Percentiles rank a stretch among this genome's conserved stretches.
These are phyloP conservation scores for Alethe castanea DNA, from an alignment of 2,113 vertebrate genomes.

Conservation along the genomic window DNA sequence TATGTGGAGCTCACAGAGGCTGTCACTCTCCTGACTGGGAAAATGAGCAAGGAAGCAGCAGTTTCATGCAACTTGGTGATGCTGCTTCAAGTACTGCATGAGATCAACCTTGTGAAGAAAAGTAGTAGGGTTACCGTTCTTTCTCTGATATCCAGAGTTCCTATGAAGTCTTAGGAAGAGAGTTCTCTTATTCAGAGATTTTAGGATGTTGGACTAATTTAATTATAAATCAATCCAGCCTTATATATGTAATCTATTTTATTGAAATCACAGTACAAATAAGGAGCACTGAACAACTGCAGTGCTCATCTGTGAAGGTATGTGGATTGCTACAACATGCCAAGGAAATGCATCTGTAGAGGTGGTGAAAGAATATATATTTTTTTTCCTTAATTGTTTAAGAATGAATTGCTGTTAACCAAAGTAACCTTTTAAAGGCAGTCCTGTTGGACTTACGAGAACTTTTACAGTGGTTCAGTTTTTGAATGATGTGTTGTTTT, in stretches of 20 bases:
- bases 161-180: not conserved
- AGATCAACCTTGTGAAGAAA: not conserved
- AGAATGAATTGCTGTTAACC: slow-evolving; percentile 71
- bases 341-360: slow-evolving; percentile 37
- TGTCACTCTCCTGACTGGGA: not conserved
- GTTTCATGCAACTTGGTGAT: not conserved
- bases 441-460: slow-evolving; percentile 10
- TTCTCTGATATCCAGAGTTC: slow-evolving; percentile 1
- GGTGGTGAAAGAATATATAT: slow-evolving; percentile 25
- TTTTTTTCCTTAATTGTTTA: slow-evolving; percentile 52
- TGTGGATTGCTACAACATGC: not conserved
- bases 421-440: slow-evolving; percentile 63
- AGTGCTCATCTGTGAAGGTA: not conserved
- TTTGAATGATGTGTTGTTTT: slow-evolving; percentile 43
- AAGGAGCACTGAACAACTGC: not conserved
- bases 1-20: not conserved
- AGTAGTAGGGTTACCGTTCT: not conserved
- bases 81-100: not conserved
- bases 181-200: not conserved
- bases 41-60: not conserved
- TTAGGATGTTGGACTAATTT: slow-evolving; percentile 1
- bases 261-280: not conserved
- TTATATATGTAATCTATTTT: not conserved
- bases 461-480: slow-evolving; percentile 11
- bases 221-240: not conserved